phyloP scores from a whole-genome alignment of 2,888 invertebrate species.

The Thereva unica region DNA sequence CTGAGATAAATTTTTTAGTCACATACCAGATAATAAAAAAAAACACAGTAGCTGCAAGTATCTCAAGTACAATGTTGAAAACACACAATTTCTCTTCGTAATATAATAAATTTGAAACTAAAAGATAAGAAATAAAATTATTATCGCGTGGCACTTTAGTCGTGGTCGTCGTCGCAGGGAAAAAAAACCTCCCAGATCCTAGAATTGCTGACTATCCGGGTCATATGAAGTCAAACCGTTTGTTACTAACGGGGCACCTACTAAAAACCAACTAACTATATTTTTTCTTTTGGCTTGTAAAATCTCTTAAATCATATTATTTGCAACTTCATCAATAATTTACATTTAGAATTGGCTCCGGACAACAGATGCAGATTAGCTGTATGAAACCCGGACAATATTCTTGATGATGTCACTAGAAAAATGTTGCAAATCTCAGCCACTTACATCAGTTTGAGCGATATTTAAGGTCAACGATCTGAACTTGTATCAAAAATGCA shows the following conservation, averaged over 20 bases:
- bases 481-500: background rate
- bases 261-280: background rate
- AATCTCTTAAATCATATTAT: no score
- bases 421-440: background rate
- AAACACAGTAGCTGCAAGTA: no score
- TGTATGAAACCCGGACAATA: constrained; percentile 14
- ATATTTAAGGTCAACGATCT: background rate
- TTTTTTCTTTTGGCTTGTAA: no score
- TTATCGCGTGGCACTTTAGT: constrained; percentile 22
- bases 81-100: no score
- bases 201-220: constrained; percentile 25
- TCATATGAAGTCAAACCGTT: constrained; percentile 16
- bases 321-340: no score
- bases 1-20: no score
- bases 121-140: constrained; percentile 1
- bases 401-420: constrained; percentile 33
- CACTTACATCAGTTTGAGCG: background rate
- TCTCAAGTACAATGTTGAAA: no score
- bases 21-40: no score
- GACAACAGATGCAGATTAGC: no score
- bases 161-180: no score
- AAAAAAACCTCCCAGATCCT: constrained; percentile 1
- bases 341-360: no score
- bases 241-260: constrained; percentile 2
- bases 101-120: background rate